Conservation (phyloP, 2,797 vertebrate genomes). For the Xenopus petersii region DNA sequence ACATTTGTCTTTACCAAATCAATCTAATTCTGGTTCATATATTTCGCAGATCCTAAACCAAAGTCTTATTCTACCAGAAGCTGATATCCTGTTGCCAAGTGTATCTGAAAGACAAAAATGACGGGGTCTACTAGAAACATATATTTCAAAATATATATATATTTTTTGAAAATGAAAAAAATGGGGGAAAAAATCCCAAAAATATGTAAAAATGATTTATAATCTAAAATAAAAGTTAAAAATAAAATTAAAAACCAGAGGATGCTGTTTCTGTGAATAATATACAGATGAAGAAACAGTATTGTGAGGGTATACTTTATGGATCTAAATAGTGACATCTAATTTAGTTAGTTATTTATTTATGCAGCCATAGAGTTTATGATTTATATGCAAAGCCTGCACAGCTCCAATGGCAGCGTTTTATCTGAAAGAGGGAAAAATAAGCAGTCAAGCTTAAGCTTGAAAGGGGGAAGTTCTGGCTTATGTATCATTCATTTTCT, state of each 20-base stretch:
- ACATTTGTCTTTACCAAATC: neutral
- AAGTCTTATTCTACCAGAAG: slow-evolving; percentile 22
- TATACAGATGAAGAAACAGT: neutral
- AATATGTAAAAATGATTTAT: no score
- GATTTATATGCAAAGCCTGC: no score
- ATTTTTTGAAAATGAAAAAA: slow-evolving; percentile 24
- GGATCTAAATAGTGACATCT: no score
- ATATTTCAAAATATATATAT: slow-evolving; percentile 16
- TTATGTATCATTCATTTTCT: neutral
- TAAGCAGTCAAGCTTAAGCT: no score
- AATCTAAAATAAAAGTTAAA: slow-evolving; percentile 2
- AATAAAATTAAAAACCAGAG: slow-evolving; percentile 23
- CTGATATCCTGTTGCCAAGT: slow-evolving; percentile 34
- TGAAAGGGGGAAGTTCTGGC: no score
- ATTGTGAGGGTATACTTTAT: no score
- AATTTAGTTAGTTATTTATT: no score
- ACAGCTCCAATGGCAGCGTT: no score
- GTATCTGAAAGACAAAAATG: slow-evolving; percentile 44
- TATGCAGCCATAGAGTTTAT: no score
- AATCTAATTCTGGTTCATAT: neutral
- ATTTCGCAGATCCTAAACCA: neutral
- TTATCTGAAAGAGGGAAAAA: no score
- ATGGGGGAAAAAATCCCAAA: slow-evolving; percentile 29
- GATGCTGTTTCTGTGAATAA: slow-evolving; percentile 18
- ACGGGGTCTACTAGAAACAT: slow-evolving; percentile 33